Percentiles rank a stretch among this genome's conserved stretches.
Evolutionary conservation across 1,140 invertebrate genomes (phyloP).

Genomic region (Zaprionus ornatus): DNA sequence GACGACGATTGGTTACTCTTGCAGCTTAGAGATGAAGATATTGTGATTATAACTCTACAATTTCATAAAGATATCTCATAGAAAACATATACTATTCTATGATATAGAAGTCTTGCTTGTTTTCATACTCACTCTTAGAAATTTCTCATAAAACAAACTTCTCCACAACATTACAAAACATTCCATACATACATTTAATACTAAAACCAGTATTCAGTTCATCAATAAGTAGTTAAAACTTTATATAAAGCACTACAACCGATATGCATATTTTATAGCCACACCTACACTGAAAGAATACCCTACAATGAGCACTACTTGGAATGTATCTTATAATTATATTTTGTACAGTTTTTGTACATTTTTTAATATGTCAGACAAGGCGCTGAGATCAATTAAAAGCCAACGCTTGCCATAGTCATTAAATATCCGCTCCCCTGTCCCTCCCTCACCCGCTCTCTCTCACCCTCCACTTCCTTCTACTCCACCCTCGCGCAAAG

Average conservation of each 20-base stretch:
- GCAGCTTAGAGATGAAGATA: not conserved
- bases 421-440: conserved; percentile 45
- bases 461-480: not conserved
- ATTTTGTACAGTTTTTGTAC: conserved; percentile 11
- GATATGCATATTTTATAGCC: not conserved
- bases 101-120: not conserved
- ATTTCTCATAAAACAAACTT: not conserved
- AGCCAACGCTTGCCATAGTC: conserved; percentile 63
- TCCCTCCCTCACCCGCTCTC: not conserved
- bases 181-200: not conserved
- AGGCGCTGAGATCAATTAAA: conserved; percentile 74
- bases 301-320: not conserved
- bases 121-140: not conserved
- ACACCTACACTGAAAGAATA: not conserved
- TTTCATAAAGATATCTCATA: no score
- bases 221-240: not conserved
- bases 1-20: not conserved
- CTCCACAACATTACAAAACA: not conserved
- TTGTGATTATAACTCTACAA: not conserved
- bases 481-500: not conserved
- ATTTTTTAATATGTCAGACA: conserved; percentile 48
- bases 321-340: conserved; percentile 45
- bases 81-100: no score
- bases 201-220: not conserved
- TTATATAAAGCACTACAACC: not conserved